Evolutionary conservation across 2,797 vertebrate species (phyloP), one percentile per base, ranked within the genome.

Genomic region (Clarias laeviceps): DNA sequence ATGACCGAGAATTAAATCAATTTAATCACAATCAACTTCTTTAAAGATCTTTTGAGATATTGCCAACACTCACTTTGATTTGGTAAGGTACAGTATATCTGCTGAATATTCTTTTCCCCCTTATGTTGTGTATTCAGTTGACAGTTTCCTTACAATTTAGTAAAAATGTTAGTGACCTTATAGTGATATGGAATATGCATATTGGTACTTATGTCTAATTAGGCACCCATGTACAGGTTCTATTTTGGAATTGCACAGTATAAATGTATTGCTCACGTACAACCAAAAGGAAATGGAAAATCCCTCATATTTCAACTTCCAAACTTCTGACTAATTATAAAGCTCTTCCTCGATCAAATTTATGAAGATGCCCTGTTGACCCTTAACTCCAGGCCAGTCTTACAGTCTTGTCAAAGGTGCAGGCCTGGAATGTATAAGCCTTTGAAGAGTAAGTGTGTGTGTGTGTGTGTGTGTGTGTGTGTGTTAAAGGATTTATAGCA

Each of bases 401-500:
- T 57, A 9, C 12, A 37, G 65, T 68, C 65, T 64, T 54, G 37
- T 62, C 32, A 32, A 73, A 81, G 59, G 50, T 86, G 70, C 79
- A 86, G 78, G 29, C 72, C n/a, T 82, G 64, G 80, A 82, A 66
- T 0, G 5, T 18, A 62, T 65, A 3, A 50, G 64, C 69, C 18
- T 80, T 82, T 87, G 83, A 84, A 77, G 50, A 73, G 73, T 40
- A 17, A 54, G 72, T 22, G 27, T 14, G 54, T 14, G 65, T 11
- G 22, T 72, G n/a, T 22, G 59, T 54, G 66, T 62, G 27, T 72
- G 56, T 73, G 27, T 14, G 29, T 65, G 62, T 61, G 59, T 61
- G 54, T 57, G 24, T 91, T 88, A 11, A 56, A 82, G 78, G 54
- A 80, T 81, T 70, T 84, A 69, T 86, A 84, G 84, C 61, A 68